phyloP scores from a whole-genome alignment of 92 coral and sea anemone species.

The Zoanthus solanderi region DNA sequence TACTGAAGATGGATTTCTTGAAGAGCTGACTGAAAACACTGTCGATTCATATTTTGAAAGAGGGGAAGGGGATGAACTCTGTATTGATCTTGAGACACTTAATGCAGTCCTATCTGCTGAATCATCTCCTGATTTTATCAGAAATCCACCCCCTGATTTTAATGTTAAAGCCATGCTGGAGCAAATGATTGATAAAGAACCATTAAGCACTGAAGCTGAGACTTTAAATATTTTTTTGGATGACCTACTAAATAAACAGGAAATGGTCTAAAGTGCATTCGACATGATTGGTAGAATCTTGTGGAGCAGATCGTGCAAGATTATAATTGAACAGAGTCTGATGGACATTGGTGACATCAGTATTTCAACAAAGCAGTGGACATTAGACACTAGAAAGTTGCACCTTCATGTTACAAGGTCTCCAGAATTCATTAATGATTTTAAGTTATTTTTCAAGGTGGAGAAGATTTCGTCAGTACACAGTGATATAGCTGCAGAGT shows the following conservation, averaged over 20 bases:
- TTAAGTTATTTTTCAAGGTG: no score
- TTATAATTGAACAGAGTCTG: background rate
- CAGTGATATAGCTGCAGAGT: conserved; percentile 23
- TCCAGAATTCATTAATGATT: no score
- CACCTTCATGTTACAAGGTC: no score
- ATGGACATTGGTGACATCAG: no score
- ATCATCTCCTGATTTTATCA: conserved; percentile 31
- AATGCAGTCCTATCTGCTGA: conserved; percentile 45
- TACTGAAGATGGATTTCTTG: conserved; percentile 21
- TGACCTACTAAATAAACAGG: background rate
- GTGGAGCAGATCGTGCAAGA: background rate
- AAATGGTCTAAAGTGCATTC: background rate
- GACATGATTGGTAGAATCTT: background rate
- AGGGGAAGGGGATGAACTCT: conserved; percentile 53
- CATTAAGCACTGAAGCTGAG: conserved; percentile 4
- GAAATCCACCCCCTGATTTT: conserved; percentile 48
- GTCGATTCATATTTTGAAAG: conserved; percentile 61
- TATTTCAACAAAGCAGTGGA: no score
- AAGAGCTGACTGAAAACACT: conserved; percentile 10
- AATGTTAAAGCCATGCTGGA: conserved; percentile 27
- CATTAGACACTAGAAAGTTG: no score
- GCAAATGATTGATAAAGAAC: conserved; percentile 13
- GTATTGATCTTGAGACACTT: conserved; percentile 60
- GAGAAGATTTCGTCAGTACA: conserved; percentile 21
- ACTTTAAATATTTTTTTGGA: background rate